Conservation (phyloP, 2,888 invertebrate genomes). For the Operophtera brumata region DNA sequence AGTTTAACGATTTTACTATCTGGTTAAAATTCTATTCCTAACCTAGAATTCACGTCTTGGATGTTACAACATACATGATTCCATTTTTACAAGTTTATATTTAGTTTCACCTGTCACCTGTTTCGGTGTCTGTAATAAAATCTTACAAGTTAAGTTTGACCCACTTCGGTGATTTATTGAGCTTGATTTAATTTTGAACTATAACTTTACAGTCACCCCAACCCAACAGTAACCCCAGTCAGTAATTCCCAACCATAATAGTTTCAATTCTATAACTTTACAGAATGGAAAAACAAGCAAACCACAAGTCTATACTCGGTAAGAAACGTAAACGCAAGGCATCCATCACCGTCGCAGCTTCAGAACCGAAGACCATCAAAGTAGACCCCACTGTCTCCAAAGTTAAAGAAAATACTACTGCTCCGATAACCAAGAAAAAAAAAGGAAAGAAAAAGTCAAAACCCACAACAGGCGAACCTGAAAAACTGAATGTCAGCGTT, state of each 20-base stretch:
- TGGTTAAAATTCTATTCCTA: too few species aligned
- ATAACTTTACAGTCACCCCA: too few species aligned
- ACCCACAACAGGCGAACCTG: neutral
- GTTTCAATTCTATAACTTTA: neutral
- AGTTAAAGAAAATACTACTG: neutral
- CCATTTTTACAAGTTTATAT: too few species aligned
- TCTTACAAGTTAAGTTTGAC: too few species aligned
- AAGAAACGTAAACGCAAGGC: conserved; percentile 41
- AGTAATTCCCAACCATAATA: too few species aligned
- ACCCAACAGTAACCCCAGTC: too few species aligned
- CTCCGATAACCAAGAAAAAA: neutral
- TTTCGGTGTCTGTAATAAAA: neutral
- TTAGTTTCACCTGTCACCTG: too few species aligned
- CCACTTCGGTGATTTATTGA: too few species aligned
- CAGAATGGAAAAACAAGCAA: conserved; percentile 38
- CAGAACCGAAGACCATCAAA: conserved; percentile 36
- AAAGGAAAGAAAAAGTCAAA: neutral
- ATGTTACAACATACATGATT: too few species aligned
- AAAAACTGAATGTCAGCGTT: conserved; percentile 1
- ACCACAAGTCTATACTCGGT: conserved; percentile 4
- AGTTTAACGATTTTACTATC: too few species aligned
- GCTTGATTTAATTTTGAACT: too few species aligned
- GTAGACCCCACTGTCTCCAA: conserved; percentile 3
- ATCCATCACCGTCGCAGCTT: conserved; percentile 16
- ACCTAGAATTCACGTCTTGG: too few species aligned